Evolutionary conservation across 1,140 invertebrate genomes (phyloP), one percentile per base, ranked within the genome.

Genomic region (Rhysida immarginata): DNA sequence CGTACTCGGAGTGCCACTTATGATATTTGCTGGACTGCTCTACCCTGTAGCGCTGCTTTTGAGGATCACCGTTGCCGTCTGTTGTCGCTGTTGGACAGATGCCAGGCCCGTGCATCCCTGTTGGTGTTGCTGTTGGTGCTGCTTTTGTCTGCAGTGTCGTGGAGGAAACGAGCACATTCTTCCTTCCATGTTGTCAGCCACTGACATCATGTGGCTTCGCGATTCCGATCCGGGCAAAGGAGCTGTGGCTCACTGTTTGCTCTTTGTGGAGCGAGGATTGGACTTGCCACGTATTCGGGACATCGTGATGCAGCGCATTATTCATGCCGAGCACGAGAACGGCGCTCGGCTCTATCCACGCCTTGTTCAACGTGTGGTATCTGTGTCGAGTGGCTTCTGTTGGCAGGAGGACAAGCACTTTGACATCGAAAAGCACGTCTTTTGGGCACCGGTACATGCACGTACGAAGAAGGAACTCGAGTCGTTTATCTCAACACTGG

Each of bases 351-450:
- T 73, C 11, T 77, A 74, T 60, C 75, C 76, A 2, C 66, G 75
- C 16, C 70, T 79, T 42, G 66, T 69, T 1, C 69, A 74, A 51
- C 68, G 68, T 55, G 63, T 76, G 1, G 61, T 69, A 1, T 58
- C 63, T 2, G 59, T 74, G 8, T 64, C 69, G 5, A 66, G 69
- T 2, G 76, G 74, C 11, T 70, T 71, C 53, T 70, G 68, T 26
- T 79, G 77, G 77, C 65, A 72, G 18, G 64, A 68, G 2, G 77
- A 78, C 61, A 50, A 66, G 1, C 58, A 69, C 24, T 79, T 79
- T 61, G 60, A 70, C 27, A 70, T 80, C 44, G 71, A 74, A 49
- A 73, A 74, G 54, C 78, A 80, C 59, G 69, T 80, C 0, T 71
- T 71, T 57, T 61, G 66, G 26, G 73, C 72, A 45, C 68, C 69